A percentile compares a stretch with the other conserved stretches of the same genome.
Evolutionary conservation across 2,797 vertebrate genomes (phyloP).

Genomic region (Falco novaeseelandiae): DNA sequence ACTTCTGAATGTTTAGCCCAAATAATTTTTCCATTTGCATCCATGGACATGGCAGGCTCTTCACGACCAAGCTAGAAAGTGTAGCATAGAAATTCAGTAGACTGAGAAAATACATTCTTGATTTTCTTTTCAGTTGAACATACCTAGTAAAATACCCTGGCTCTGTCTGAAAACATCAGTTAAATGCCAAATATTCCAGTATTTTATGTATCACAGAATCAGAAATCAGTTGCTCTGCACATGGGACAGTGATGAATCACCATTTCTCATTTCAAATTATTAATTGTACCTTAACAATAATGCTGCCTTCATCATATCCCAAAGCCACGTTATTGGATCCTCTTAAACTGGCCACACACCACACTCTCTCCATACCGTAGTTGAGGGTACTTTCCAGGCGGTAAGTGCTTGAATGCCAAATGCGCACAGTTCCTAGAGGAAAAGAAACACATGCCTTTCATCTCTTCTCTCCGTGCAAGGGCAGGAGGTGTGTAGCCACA

Average conservation of each 20-base stretch:
- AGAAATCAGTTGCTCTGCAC: not conserved
- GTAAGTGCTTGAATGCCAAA: slow-evolving; percentile 98
- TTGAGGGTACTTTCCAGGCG: slow-evolving; percentile 96
- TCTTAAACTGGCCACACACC: slow-evolving; percentile 94
- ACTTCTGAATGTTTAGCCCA: slow-evolving; percentile 98
- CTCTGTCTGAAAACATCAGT: not conserved
- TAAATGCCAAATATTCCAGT: not conserved
- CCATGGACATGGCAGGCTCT: slow-evolving; percentile 99
- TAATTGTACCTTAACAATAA: slow-evolving; percentile 92
- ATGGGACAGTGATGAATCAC: not conserved
- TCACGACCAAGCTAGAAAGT: slow-evolving; percentile 90
- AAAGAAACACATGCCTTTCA: not conserved
- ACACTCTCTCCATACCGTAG: slow-evolving; percentile 97
- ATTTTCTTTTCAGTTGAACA: not conserved
- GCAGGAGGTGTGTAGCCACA: not conserved
- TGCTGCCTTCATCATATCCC: slow-evolving; percentile 98
- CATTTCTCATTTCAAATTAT: not conserved
- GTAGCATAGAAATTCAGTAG: not conserved
- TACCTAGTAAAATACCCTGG: not conserved
- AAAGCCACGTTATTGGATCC: slow-evolving; percentile 96
- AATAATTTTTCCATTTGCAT: slow-evolving; percentile 96
- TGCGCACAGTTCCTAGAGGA: slow-evolving; percentile 90
- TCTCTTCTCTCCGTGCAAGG: accelerated
- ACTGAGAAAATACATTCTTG: not conserved
- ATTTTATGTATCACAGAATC: not conserved